These are phyloP conservation scores for Epinephelus cyanopodus DNA, from an alignment of 2,113 vertebrate species.

Conservation along the genomic window DNA sequence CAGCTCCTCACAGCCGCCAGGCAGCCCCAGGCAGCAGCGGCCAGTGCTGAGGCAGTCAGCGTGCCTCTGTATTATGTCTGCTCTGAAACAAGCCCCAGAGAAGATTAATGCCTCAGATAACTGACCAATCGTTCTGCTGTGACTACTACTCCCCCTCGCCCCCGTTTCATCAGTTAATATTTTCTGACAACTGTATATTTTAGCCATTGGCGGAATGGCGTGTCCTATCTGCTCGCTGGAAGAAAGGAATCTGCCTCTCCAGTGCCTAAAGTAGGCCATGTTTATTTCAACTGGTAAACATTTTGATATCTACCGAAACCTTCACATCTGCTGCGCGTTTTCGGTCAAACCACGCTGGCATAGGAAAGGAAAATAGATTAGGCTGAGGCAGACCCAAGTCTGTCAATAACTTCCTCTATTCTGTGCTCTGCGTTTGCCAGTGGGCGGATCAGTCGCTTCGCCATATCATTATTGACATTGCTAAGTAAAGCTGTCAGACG, in stretches of 20 bases:
- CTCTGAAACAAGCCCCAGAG: slow-evolving; percentile 76
- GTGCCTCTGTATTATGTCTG: slow-evolving; percentile 84
- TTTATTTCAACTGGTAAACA: slow-evolving; percentile 86
- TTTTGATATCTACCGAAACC: slow-evolving; percentile 87
- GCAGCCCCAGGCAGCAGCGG: slow-evolving; percentile 15
- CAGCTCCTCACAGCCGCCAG: slow-evolving; percentile 62
- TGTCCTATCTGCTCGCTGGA: slow-evolving; percentile 79
- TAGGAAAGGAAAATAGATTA: slow-evolving; percentile 71
- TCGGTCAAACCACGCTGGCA: slow-evolving; percentile 79
- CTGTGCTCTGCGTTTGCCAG: slow-evolving; percentile 59
- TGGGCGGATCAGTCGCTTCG: slow-evolving; percentile 58
- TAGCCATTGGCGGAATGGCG: slow-evolving; percentile 82
- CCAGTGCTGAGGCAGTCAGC: slow-evolving; percentile 52
- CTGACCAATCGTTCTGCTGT: slow-evolving; percentile 78
- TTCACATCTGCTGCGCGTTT: slow-evolving; percentile 86
- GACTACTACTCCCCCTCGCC: slow-evolving; percentile 73
- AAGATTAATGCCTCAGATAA: slow-evolving; percentile 87
- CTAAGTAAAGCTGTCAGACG: slow-evolving; percentile 68
- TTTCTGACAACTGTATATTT: slow-evolving; percentile 88
- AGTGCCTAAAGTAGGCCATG: slow-evolving; percentile 83
- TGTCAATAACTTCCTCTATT: slow-evolving; percentile 74
- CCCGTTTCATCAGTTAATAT: slow-evolving; percentile 85
- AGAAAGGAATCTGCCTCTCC: slow-evolving; percentile 82
- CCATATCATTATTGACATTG: slow-evolving; percentile 69
- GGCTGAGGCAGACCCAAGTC: slow-evolving; percentile 59